Evolutionary conservation across 1,140 invertebrate species (phyloP).

Genomic region (Temnothorax curvispinosus): DNA sequence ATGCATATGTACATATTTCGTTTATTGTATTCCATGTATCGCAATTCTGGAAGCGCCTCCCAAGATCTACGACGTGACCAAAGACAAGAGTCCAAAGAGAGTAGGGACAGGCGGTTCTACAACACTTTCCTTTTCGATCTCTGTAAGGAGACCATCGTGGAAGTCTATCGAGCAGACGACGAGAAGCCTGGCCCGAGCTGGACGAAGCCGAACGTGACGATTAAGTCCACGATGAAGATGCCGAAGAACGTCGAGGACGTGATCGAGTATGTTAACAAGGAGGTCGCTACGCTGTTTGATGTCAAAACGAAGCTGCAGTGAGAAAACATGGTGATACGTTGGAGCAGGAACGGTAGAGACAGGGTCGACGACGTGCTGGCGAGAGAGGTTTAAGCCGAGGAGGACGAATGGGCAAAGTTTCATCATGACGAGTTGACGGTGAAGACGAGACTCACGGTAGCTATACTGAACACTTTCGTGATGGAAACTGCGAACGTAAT

Average conservation of each 20-base stretch:
- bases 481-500: slow-evolving; percentile 87
- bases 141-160: slow-evolving; percentile 88
- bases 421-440: slow-evolving; percentile 90
- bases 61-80: slow-evolving; percentile 81
- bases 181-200: slow-evolving; percentile 86
- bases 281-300: slow-evolving; percentile 82
- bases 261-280: slow-evolving; percentile 83
- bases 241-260: slow-evolving; percentile 83
- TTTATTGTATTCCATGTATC: slow-evolving; percentile 57
- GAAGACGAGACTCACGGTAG: slow-evolving; percentile 89
- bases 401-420: slow-evolving; percentile 90
- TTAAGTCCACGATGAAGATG: slow-evolving; percentile 81
- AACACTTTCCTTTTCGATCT: slow-evolving; percentile 89
- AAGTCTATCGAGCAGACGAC: slow-evolving; percentile 84
- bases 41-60: slow-evolving; percentile 80
- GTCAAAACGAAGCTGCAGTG: slow-evolving; percentile 86
- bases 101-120: slow-evolving; percentile 81
- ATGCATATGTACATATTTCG: too few relatives aligned
- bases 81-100: slow-evolving; percentile 83
- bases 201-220: slow-evolving; percentile 85
- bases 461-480: slow-evolving; percentile 88
- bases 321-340: slow-evolving; percentile 88
- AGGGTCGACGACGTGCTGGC: slow-evolving; percentile 90
- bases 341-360: slow-evolving; percentile 90
- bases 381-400: slow-evolving; percentile 89